Conservation (phyloP, 2,797 vertebrate genomes). For the Stomatorhinus walkeri region DNA sequence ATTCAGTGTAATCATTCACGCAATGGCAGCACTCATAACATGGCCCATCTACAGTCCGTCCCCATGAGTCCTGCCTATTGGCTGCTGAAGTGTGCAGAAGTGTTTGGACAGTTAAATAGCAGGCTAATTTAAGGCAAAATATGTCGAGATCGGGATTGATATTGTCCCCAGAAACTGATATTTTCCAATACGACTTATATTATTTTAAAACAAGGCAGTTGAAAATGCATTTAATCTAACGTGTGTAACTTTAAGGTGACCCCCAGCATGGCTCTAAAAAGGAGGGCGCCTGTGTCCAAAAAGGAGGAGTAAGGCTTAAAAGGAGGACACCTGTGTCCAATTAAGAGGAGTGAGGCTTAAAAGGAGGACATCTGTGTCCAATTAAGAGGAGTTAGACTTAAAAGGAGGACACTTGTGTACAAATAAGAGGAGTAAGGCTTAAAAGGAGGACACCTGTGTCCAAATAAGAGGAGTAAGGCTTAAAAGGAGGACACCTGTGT, state of each 20-base stretch:
- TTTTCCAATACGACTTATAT: neutral
- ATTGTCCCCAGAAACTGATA: neutral
- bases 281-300: neutral
- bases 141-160: neutral
- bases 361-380: neutral
- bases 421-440: neutral
- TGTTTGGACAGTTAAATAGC: neutral
- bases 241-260: neutral
- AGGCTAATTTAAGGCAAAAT: neutral
- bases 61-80: neutral
- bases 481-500: neutral
- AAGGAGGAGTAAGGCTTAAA: neutral
- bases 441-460: neutral
- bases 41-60: neutral
- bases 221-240: neutral
- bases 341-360: neutral
- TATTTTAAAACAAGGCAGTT: neutral
- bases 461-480: no score
- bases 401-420: neutral
- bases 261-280: neutral
- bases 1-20: neutral
- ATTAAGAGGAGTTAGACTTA: neutral
- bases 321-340: neutral
- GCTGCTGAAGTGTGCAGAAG: neutral
- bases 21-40: neutral